Base-by-base conservation (phyloP, 1,140 invertebrate species). In the Aphaenogaster rudis region DNA sequence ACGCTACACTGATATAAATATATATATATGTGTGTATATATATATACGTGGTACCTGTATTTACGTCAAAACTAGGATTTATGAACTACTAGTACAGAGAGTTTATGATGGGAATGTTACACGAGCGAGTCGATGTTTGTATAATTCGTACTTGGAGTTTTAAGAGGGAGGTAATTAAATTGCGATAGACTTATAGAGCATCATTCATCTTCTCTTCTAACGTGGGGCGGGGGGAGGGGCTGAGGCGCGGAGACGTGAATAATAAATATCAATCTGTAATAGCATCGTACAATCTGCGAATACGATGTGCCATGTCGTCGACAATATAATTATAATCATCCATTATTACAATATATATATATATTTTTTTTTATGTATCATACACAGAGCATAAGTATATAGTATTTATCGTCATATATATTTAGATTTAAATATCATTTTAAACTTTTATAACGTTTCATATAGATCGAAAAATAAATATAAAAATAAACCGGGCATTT, bases 401-500 rank as follows among this genome's bases (percentile, higher is more conserved):
- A 88, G 86, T 92, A 92, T 92, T 94, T 93, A 94, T 94, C 90
- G 91, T 94, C 92, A 94, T 94, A 93, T 94, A 94, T 93, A 94
- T 94, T 95, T 94, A 93, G 93, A 94, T 94, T 95, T 95, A 93
- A 95, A 93, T 95, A 95, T 94, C 95, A 95, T 94, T 95, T 95
- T 95, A 95, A 95, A 95, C 95, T 95, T 95, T 95, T 95, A 94
- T 95, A 95, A 95, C 94, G 95, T 95, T 95, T 95, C 94, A 95
- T 95, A 95, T 95, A 95, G 94, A 95, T 95, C 94, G 95, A 95
- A 95, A 95, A 95, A 95, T 95, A 95, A 95, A 95, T 95, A 95
- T 95, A 95, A 95, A 95, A 95, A 95, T 95, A 95, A 95, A 95
- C 95, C 94, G 95, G 95, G 95, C 93, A 95, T 95, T 95, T 95